Percentiles rank a stretch among this genome's conserved stretches.
These are phyloP conservation scores for Chymomyza costata DNA, from an alignment of 1,140 invertebrate genomes.

Conservation along the genomic window DNA sequence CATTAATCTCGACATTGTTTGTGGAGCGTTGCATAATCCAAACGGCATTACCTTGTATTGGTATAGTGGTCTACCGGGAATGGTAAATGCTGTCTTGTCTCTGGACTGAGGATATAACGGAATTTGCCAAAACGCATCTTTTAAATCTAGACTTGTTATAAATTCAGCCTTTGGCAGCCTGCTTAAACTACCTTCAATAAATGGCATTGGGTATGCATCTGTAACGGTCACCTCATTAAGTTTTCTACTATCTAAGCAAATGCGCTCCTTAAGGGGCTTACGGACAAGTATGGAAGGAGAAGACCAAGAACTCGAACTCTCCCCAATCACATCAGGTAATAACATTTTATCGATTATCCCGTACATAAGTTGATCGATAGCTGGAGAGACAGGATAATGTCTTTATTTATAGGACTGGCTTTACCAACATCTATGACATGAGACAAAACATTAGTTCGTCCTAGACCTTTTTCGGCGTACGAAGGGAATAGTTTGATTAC, in stretches of 20 bases:
- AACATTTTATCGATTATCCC: conserved; percentile 5
- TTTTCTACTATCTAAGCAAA: conserved; percentile 6
- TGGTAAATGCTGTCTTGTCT: conserved; percentile 75
- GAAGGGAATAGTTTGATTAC: too few species aligned
- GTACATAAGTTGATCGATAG: conserved; percentile 9
- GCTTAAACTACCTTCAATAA: conserved; percentile 34
- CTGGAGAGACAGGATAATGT: conserved; percentile 11
- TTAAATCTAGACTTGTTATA: conserved; percentile 51
- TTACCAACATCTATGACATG: conserved; percentile 5
- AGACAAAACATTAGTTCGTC: not conserved
- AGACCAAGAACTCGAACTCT: conserved; percentile 7
- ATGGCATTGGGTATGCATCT: conserved; percentile 25
- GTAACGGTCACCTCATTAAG: conserved; percentile 8
- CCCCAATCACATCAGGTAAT: conserved; percentile 10
- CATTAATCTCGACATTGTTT: conserved; percentile 2
- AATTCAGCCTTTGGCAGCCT: conserved; percentile 14
- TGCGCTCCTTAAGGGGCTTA: conserved; percentile 1
- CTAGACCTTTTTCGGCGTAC: conserved; percentile 3
- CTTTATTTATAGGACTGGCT: conserved; percentile 9
- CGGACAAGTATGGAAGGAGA: conserved; percentile 5
- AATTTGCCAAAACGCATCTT: conserved; percentile 67
- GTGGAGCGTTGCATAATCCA: conserved; percentile 6
- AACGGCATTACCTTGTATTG: conserved; percentile 7
- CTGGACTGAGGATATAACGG: conserved; percentile 36
- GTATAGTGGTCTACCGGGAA: conserved; percentile 57